These are phyloP conservation scores for Drosophila rufa DNA, from an alignment of 1,140 invertebrate species.

Conservation along the genomic window DNA sequence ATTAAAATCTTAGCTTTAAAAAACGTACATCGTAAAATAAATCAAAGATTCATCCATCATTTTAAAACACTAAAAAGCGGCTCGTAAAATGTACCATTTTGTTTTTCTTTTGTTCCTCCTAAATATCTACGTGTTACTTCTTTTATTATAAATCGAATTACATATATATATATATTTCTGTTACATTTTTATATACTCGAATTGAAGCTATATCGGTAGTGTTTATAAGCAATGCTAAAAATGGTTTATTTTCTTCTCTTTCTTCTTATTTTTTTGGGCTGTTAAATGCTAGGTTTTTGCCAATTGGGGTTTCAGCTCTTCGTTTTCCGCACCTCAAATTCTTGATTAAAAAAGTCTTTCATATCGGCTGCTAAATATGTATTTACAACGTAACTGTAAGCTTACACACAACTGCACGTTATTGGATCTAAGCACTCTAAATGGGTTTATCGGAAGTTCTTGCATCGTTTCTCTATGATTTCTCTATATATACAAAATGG, in stretches of 20 bases:
- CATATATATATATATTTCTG: constrained; percentile 10
- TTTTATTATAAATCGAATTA: constrained; percentile 23
- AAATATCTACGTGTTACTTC: constrained; percentile 39
- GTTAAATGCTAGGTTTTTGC: constrained; percentile 67
- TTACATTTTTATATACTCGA: constrained; percentile 43
- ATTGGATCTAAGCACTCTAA: constrained; percentile 46
- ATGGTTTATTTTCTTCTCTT: constrained; percentile 19
- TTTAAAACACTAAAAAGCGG: constrained; percentile 69
- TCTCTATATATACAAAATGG: constrained; percentile 60
- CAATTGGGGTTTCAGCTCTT: constrained; percentile 22
- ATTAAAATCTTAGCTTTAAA: constrained; percentile 73
- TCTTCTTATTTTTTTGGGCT: constrained; percentile 19
- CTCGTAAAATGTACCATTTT: constrained; percentile 42
- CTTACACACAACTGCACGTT: constrained; percentile 41
- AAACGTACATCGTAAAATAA: constrained; percentile 43
- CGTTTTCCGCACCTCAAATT: constrained; percentile 20
- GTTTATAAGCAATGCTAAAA: constrained; percentile 69
- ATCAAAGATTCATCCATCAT: constrained; percentile 24
- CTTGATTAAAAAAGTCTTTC: constrained; percentile 69
- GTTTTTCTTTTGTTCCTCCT: constrained; percentile 9
- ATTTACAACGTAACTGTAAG: constrained; percentile 40
- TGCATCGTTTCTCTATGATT: constrained; percentile 28
- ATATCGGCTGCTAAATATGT: constrained; percentile 37
- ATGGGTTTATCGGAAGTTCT: constrained; percentile 45
- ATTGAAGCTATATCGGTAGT: constrained; percentile 63